Evolutionary conservation across 2,113 vertebrate species (phyloP).

Genomic region (Megalops atlanticus): DNA sequence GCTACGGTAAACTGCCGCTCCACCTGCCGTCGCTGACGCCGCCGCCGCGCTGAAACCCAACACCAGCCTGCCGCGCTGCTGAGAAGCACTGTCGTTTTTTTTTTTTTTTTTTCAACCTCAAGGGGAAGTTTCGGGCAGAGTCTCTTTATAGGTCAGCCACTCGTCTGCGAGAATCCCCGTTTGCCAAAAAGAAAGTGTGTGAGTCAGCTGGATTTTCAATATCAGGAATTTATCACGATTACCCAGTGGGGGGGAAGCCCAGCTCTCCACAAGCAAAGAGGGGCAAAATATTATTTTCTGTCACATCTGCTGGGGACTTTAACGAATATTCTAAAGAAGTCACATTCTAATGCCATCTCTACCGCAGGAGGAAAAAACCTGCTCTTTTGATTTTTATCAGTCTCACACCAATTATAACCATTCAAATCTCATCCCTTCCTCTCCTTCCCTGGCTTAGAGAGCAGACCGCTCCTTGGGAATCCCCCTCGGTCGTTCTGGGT

Average conservation of each 20-base stretch:
- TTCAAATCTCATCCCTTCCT: too few species aligned
- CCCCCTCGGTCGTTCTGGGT: too few species aligned
- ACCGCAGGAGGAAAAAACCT: too few species aligned
- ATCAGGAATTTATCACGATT: neutral
- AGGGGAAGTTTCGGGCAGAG: neutral
- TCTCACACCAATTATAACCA: too few species aligned
- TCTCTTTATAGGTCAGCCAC: slow-evolving; percentile 4
- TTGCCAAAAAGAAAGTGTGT: neutral
- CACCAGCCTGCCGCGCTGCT: too few species aligned
- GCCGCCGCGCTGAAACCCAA: too few species aligned
- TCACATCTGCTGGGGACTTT: neutral
- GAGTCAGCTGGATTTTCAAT: neutral
- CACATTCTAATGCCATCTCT: neutral
- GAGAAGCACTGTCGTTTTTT: too few species aligned
- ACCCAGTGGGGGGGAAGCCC: neutral
- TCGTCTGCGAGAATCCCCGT: neutral
- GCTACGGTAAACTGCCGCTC: neutral
- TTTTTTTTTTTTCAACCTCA: too few species aligned
- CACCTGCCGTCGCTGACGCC: neutral
- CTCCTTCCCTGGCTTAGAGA: too few species aligned
- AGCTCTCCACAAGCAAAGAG: neutral
- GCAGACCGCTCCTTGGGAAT: too few species aligned
- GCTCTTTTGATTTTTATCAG: too few species aligned
- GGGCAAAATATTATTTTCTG: neutral
- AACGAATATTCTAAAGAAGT: neutral